Evolutionary conservation across 2,113 vertebrate species (phyloP).

Genomic region (Oostethus manadensis): DNA sequence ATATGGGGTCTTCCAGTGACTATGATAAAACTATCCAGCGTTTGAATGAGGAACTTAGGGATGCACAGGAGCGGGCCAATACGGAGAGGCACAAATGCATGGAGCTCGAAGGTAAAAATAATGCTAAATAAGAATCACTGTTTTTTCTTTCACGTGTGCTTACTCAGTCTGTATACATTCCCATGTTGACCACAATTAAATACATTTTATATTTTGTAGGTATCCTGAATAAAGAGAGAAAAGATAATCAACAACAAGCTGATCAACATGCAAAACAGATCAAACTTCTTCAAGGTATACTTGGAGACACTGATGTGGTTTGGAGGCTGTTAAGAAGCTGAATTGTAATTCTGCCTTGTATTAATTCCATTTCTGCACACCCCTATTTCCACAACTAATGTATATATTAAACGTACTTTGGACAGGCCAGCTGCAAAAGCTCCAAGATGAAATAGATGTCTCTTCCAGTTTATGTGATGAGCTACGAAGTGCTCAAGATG

Average conservation of each 20-base stretch:
- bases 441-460: constrained; percentile 80
- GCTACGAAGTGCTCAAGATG: constrained; percentile 79
- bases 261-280: constrained; percentile 90
- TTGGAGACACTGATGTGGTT: neutral
- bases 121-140: neutral
- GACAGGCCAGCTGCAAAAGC: constrained; percentile 72
- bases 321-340: neutral
- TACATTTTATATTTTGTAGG: constrained; percentile 60
- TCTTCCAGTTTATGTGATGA: constrained; percentile 75
- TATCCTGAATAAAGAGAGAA: constrained; percentile 85
- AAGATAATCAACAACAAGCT: constrained; percentile 79
- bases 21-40: constrained; percentile 86
- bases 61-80: constrained; percentile 86
- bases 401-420: neutral
- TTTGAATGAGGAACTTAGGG: constrained; percentile 84
- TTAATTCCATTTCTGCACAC: neutral
- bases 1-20: constrained; percentile 79
- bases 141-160: neutral
- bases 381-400: neutral
- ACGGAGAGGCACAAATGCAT: constrained; percentile 86
- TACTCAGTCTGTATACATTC: neutral
- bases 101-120: constrained; percentile 89
- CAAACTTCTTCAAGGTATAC: constrained; percentile 84
- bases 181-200: neutral
- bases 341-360: neutral